A percentile compares a stretch with the other conserved stretches of the same genome.
Evolutionary conservation across 2,113 vertebrate genomes (phyloP).

Genomic region (Pteruthius melanotis): DNA sequence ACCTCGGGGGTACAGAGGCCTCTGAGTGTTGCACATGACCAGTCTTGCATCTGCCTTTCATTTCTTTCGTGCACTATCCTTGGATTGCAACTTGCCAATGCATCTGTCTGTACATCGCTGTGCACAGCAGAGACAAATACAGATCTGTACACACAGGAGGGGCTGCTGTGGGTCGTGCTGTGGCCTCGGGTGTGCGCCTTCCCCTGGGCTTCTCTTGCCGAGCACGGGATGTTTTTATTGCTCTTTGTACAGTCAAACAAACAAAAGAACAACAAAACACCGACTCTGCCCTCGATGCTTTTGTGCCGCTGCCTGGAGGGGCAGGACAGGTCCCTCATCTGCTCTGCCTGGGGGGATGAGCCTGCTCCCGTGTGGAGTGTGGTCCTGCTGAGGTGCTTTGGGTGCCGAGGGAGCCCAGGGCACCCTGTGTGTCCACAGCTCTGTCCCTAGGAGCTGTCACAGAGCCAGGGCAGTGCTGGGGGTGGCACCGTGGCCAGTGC

Average conservation of each 20-base stretch:
- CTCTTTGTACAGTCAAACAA: constrained; percentile 38
- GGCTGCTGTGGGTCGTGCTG: neutral
- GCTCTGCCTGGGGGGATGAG: neutral
- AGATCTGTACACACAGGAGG: constrained; percentile 15
- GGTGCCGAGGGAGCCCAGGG: neutral
- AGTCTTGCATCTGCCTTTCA: constrained; percentile 38
- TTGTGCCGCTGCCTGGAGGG: neutral
- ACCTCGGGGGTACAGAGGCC: neutral
- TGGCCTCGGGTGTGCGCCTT: neutral
- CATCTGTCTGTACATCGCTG: constrained; percentile 44
- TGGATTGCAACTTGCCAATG: constrained; percentile 56
- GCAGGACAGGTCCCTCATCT: neutral
- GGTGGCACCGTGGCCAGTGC: fast-evolving
- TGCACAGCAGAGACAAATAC: neutral
- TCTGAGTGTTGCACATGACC: neutral
- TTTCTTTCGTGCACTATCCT: constrained; percentile 29
- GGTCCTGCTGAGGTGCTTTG: neutral
- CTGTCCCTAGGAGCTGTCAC: neutral
- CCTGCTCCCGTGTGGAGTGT: neutral
- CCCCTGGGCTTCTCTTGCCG: neutral
- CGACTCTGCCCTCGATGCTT: neutral
- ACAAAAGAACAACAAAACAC: constrained; percentile 3
- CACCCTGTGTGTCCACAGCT: neutral
- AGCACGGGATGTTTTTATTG: constrained; percentile 11
- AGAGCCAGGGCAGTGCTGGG: neutral